Percentiles rank a stretch among this genome's conserved stretches.
Conservation (phyloP, 2,797 vertebrate genomes). For the Melanogrammus aeglefinus region DNA sequence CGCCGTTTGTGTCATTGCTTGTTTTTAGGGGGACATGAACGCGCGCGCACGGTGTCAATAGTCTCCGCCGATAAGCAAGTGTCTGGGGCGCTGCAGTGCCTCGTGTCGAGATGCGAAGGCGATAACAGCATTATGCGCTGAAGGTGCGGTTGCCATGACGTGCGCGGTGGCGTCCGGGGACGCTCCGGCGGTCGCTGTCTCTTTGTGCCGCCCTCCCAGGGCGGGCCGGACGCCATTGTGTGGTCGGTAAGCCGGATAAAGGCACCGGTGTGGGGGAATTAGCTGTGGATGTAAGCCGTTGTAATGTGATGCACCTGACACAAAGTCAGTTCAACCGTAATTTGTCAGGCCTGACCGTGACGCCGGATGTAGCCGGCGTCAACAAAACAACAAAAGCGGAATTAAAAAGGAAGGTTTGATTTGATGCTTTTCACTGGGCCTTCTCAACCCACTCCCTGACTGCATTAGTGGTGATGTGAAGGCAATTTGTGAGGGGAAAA, state of each 20-base stretch:
- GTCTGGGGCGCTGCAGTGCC: constrained; percentile 62
- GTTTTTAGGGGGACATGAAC: constrained; percentile 49
- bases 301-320: constrained; percentile 68
- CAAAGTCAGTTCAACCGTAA: constrained; percentile 60
- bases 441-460: constrained; percentile 12
- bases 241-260: constrained; percentile 58
- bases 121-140: constrained; percentile 65
- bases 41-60: constrained; percentile 61
- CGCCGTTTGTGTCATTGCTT: constrained; percentile 39
- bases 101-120: constrained; percentile 56
- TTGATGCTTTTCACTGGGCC: neutral
- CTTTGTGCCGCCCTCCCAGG: constrained; percentile 58
- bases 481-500: constrained; percentile 26
- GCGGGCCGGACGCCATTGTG: constrained; percentile 58
- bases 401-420: neutral
- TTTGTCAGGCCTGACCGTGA: constrained; percentile 33
- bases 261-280: constrained; percentile 57
- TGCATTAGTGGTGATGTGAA: constrained; percentile 60
- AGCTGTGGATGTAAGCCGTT: constrained; percentile 57
- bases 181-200: constrained; percentile 45
- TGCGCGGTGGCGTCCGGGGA: neutral
- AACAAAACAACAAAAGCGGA: neutral
- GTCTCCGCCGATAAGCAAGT: constrained; percentile 66
- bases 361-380: neutral
- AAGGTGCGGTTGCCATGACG: neutral